These are phyloP conservation scores for Helicoverpa assulta DNA, from an alignment of 2,888 invertebrate species.

Conservation along the genomic window DNA sequence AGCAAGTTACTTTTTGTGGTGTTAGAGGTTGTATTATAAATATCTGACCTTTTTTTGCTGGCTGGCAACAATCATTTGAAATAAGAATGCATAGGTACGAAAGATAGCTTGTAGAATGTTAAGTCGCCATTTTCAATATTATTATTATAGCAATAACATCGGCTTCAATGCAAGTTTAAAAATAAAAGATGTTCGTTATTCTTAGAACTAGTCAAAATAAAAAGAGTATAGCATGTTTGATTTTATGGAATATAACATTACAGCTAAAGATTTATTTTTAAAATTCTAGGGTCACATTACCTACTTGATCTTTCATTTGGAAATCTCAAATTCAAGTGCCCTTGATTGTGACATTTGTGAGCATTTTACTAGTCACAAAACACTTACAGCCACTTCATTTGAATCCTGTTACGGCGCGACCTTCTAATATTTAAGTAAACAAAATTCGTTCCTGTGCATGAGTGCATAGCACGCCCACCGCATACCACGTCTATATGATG, in stretches of 20 bases:
- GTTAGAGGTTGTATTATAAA: background rate
- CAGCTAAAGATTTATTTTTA: background rate
- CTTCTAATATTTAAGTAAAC: slow-evolving; percentile 54
- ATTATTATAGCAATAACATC: no score
- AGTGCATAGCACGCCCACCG: slow-evolving; percentile 41
- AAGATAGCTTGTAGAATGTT: no score
- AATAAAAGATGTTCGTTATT: no score
- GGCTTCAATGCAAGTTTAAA: no score
- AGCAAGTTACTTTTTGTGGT: background rate
- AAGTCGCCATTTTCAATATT: no score
- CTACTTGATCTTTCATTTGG: background rate
- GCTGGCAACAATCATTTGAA: no score
- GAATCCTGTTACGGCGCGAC: slow-evolving; percentile 41
- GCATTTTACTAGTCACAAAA: slow-evolving; percentile 4
- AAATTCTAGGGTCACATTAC: slow-evolving; percentile 3
- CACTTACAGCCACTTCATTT: slow-evolving; percentile 42
- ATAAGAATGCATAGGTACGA: no score
- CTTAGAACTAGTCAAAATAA: no score
- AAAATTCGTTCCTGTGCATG: slow-evolving; percentile 30
- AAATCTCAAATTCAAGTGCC: slow-evolving; percentile 17
- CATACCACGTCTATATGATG: slow-evolving; percentile 41
- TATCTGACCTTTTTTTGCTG: no score
- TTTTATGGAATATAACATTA: background rate
- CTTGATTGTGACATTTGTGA: slow-evolving; percentile 14
- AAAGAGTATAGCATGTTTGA: no score